Conservation (phyloP, 2,113 vertebrate genomes). For the Nipponia nippon region DNA sequence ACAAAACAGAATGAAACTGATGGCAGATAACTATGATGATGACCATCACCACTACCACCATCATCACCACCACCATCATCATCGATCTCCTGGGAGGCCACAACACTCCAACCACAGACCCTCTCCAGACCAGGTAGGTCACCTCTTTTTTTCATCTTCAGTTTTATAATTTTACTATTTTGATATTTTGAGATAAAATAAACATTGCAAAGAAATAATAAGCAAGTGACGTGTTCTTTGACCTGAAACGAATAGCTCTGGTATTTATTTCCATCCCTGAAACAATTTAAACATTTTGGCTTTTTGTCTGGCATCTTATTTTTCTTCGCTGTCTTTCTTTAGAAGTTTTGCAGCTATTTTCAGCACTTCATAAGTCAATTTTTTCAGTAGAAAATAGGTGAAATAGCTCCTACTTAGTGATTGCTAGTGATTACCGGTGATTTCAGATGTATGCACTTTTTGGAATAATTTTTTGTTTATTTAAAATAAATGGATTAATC, state of each 20-base stretch:
- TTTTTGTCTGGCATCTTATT: slow-evolving; percentile 49
- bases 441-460: neutral
- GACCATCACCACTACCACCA: slow-evolving; percentile 89
- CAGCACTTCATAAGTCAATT: neutral
- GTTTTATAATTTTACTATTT: neutral
- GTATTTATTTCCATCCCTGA: slow-evolving; percentile 64
- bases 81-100: slow-evolving; percentile 83
- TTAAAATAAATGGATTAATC: neutral
- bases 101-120: slow-evolving; percentile 89
- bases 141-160: neutral
- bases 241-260: slow-evolving; percentile 59
- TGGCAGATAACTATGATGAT: slow-evolving; percentile 95
- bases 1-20: slow-evolving; percentile 97
- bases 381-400: slow-evolving; percentile 1
- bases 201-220: slow-evolving; percentile 53
- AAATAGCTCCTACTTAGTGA: neutral
- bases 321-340: slow-evolving; percentile 31
- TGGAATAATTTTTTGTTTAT: neutral
- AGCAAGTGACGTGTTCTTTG: slow-evolving; percentile 51
- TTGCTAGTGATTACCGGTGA: neutral
- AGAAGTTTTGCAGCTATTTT: neutral
- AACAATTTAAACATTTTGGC: slow-evolving; percentile 57
- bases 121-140: slow-evolving; percentile 89
- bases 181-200: slow-evolving; percentile 60
- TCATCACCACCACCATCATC: slow-evolving; percentile 81